These are phyloP conservation scores for Poeciliopsis retropinna DNA, from an alignment of 2,113 vertebrate genomes.

Conservation along the genomic window DNA sequence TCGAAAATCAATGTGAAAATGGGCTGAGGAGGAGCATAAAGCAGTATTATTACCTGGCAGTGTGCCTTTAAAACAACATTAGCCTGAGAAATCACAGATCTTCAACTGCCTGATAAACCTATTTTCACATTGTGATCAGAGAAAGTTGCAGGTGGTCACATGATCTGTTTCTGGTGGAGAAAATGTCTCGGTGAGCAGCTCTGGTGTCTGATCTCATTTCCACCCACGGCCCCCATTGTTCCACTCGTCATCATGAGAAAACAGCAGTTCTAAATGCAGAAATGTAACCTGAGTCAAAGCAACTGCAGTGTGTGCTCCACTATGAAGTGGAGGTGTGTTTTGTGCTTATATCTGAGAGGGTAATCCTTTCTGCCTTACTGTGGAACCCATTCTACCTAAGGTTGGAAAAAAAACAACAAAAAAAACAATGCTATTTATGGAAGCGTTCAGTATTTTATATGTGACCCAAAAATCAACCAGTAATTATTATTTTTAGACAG, in stretches of 20 bases:
- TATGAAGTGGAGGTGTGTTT: neutral
- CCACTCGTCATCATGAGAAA: neutral
- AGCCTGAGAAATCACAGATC: neutral
- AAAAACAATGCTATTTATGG: too few relatives aligned
- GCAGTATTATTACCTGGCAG: too few relatives aligned
- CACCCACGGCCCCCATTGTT: conserved; percentile 28
- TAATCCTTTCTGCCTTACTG: neutral
- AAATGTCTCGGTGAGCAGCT: conserved; percentile 11
- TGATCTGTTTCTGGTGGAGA: conserved; percentile 13
- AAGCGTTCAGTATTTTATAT: too few relatives aligned
- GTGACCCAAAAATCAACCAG: too few relatives aligned
- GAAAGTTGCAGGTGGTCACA: neutral
- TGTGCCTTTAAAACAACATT: too few relatives aligned
- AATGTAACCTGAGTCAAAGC: conserved; percentile 37
- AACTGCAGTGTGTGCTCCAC: conserved; percentile 24
- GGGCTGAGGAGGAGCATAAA: too few relatives aligned
- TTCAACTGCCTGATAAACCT: neutral
- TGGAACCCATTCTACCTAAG: too few relatives aligned
- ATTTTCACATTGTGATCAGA: neutral
- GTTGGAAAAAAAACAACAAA: too few relatives aligned
- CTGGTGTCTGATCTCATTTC: conserved; percentile 29
- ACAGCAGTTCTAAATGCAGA: conserved; percentile 17
- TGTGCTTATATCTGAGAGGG: neutral
- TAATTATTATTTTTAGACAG: too few relatives aligned
- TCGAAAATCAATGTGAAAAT: too few relatives aligned